Percentiles rank a stretch among this genome's conserved stretches.
Evolutionary conservation across 2,113 vertebrate species (phyloP).

Genomic region (Lepus timidus): DNA sequence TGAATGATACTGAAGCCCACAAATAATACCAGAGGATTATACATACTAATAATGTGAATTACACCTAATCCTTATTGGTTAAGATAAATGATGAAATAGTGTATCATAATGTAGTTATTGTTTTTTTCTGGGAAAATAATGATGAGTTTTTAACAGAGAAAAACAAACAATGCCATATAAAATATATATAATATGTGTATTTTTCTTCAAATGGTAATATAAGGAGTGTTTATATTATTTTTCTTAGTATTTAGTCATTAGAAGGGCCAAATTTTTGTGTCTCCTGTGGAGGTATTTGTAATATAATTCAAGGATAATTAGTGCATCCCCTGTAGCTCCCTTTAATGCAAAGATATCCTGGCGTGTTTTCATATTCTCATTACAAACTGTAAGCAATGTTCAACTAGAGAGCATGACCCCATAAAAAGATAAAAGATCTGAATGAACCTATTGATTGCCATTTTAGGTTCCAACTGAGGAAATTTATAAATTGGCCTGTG

Average conservation of each 20-base stretch:
- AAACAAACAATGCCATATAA: neutral
- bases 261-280: constrained; percentile 56
- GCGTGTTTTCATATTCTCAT: constrained; percentile 62
- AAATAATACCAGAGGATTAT: neutral
- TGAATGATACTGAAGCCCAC: neutral
- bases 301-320: constrained; percentile 66
- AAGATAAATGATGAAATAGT: neutral
- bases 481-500: constrained; percentile 72
- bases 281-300: constrained; percentile 66
- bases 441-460: constrained; percentile 63
- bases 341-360: constrained; percentile 54
- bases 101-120: constrained; percentile 9
- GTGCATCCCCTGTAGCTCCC: constrained; percentile 1
- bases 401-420: constrained; percentile 59
- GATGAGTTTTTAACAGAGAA: neutral
- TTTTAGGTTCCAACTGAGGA: constrained; percentile 78
- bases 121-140: constrained; percentile 16
- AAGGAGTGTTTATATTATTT: neutral
- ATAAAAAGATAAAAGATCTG: constrained; percentile 74
- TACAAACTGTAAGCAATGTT: constrained; percentile 55
- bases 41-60: neutral
- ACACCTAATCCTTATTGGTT: neutral
- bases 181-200: neutral
- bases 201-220: neutral
- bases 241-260: constrained; percentile 52